Percentiles rank a stretch among this genome's conserved stretches.
phyloP scores from a whole-genome alignment of 2,113 vertebrate species.

The Plecturocebus donacophilus region DNA sequence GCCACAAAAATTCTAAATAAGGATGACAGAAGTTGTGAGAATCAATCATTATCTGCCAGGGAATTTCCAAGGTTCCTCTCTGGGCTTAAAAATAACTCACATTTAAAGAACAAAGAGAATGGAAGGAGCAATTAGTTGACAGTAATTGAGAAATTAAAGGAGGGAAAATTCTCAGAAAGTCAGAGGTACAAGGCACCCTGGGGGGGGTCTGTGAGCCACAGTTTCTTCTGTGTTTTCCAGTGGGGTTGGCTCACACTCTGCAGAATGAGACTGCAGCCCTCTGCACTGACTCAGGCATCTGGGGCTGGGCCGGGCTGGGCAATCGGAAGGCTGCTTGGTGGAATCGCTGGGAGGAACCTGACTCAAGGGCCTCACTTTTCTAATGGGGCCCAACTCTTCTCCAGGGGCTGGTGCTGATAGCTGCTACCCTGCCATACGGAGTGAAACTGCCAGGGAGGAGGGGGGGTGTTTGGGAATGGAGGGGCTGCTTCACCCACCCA shows the following conservation, averaged over 20 bases:
- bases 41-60: constrained; percentile 59
- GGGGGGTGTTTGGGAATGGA: too few relatives aligned
- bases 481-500: background rate
- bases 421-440: background rate
- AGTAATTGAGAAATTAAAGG: background rate
- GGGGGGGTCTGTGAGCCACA: background rate
- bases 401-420: background rate
- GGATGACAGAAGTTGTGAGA: constrained; percentile 48
- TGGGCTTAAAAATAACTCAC: constrained; percentile 53
- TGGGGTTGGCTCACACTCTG: background rate
- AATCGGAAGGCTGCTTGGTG: background rate
- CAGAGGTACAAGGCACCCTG: background rate
- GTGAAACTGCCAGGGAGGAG: background rate
- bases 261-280: background rate
- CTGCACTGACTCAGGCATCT: background rate
- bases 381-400: background rate
- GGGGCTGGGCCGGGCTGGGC: too few relatives aligned
- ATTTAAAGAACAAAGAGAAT: constrained; percentile 52
- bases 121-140: constrained; percentile 3
- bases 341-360: background rate
- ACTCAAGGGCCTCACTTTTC: background rate
- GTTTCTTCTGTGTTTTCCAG: background rate
- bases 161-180: background rate
- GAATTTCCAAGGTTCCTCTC: constrained; percentile 63
- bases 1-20: constrained; percentile 69